A percentile compares a stretch with the other conserved stretches of the same genome.
Conservation (phyloP, 2,797 vertebrate species). For the Myripristis jacobus region DNA sequence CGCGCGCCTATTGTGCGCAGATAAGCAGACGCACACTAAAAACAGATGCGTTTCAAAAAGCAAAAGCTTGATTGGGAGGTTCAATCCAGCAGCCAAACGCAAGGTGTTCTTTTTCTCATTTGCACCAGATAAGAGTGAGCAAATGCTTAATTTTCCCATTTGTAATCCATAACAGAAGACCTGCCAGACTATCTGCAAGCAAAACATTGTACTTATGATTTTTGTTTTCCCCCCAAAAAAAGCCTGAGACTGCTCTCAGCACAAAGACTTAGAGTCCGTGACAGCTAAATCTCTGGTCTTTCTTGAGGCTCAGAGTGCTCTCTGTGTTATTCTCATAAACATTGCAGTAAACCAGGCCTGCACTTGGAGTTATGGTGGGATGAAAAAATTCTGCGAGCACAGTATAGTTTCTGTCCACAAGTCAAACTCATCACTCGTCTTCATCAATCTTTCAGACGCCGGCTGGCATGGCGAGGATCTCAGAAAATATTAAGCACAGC, state of each 20-base stretch:
- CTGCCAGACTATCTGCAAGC: neutral
- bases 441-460: neutral
- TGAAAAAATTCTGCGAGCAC: neutral
- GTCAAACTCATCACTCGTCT: neutral
- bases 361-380: no score
- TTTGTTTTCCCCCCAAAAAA: neutral
- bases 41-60: neutral
- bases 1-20: neutral
- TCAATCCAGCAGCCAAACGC: neutral
- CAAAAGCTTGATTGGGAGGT: neutral
- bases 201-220: neutral
- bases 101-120: neutral
- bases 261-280: neutral
- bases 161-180: no score
- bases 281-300: neutral
- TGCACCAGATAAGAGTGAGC: neutral
- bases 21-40: slow-evolving; percentile 7
- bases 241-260: neutral
- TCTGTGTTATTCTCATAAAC: no score
- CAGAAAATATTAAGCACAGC: neutral
- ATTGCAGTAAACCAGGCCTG: no score
- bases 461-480: neutral
- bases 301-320: no score
- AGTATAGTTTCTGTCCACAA: neutral
- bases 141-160: neutral